Base-by-base conservation (phyloP, 2,888 invertebrate species). In the Ennomos erosarius region DNA sequence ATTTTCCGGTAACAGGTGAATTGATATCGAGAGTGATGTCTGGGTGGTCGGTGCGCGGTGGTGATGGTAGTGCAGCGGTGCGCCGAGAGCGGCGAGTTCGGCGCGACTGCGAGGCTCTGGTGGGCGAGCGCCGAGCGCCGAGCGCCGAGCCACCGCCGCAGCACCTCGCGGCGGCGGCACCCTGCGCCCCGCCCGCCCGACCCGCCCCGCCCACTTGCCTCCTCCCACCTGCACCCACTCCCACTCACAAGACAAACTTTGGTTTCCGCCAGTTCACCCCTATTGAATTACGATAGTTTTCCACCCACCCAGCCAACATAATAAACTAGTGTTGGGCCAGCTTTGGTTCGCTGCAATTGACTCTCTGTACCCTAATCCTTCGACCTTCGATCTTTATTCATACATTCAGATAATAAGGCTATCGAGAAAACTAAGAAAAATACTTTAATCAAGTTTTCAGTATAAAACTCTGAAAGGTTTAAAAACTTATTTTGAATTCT, bases 171-270 rank as follows among this genome's bases (percentile, higher is more conserved):
- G 58, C 78, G 74, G 58, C 74, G 74, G 86, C 89, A 85, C 90
- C 87, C 88, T 85, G 85, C 82, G 84, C 87, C 85, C 88, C 90
- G 87, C 88, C 89, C 75, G 79, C 79, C 79, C 84, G 79, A 79
- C 81, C 77, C 79, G 85, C 80, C 81, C 84, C 84, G 84, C 86
- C 85, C 87, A 82, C 80, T 71, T 71, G 53, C 73, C 78, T 75
- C 82, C 83, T 79, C 78, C 79, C 69, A 73, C 73, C 68, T 55
- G 82, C 87, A 85, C 87, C 85, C 82, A 85, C 82, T 76, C 74
- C 75, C 69, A 69, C 66, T 52, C 46, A 49, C 59, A 37, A 56
- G 35, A 45, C 47, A 9, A 57, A 34, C 46, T 51, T 43, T 51
- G 44, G 56, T 45, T 61, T 52, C 36, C 26, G 55, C 13, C 26